These are phyloP conservation scores for Andrena praecox DNA, from an alignment of 2,888 invertebrate genomes.

Conservation along the genomic window DNA sequence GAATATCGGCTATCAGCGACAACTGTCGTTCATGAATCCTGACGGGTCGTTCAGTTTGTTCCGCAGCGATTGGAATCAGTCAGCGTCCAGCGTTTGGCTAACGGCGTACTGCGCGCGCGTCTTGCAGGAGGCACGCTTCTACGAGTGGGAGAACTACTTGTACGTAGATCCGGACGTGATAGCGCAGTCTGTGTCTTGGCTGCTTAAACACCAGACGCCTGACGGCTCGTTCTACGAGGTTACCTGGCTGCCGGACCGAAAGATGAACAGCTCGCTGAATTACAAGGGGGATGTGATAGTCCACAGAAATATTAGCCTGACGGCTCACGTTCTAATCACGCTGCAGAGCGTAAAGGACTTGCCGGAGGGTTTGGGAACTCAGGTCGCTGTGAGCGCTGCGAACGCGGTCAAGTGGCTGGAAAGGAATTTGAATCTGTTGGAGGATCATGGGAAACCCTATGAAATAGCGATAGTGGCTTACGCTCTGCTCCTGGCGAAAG, in stretches of 20 bases:
- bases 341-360: conserved; percentile 94
- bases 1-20: conserved; percentile 95
- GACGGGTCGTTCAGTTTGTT: conserved; percentile 97
- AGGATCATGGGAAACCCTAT: conserved; percentile 91
- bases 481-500: conserved; percentile 93
- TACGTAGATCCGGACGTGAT: conserved; percentile 96
- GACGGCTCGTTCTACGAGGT: conserved; percentile 96
- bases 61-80: conserved; percentile 97
- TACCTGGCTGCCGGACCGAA: conserved; percentile 94
- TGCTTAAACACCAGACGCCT: conserved; percentile 93
- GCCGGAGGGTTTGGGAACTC: conserved; percentile 90
- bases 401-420: conserved; percentile 93
- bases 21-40: conserved; percentile 94
- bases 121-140: conserved; percentile 96
- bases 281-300: conserved; percentile 86
- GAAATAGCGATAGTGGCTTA: conserved; percentile 96
- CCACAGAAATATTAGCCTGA: conserved; percentile 94
- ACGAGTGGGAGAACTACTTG: conserved; percentile 98
- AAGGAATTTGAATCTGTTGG: conserved; percentile 91
- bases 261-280: conserved; percentile 91
- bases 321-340: conserved; percentile 96
- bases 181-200: conserved; percentile 93
- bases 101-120: conserved; percentile 96
- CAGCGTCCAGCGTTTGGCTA: conserved; percentile 95
- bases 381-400: conserved; percentile 91